Base-by-base conservation (phyloP, 64 coral and sea anemone species). In the Actinia tenebrosa region DNA sequence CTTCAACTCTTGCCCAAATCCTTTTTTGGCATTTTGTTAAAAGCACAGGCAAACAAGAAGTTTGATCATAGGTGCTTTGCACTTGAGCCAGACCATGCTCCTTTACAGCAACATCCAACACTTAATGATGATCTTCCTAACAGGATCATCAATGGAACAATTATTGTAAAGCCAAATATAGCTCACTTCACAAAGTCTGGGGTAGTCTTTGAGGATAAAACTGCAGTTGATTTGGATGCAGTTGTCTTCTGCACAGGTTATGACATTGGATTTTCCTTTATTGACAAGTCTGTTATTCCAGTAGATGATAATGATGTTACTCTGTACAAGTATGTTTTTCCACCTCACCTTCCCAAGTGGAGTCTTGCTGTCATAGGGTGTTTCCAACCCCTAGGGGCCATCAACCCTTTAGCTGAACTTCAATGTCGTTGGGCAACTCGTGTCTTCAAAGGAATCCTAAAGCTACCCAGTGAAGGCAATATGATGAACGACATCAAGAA, bases 241-340 rank as follows among this genome's bases (percentile, higher is more conserved):
- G 92, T 98, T 10, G 90, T 98, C 15, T 98, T 98, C 78, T 92
- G 89, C 79, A 98, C 96, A 15, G 96, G 96, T 5, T 98, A 98
- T 54, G 77, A 92, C 20, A 92, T 98, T 78, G 86, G 92, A 1
- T 98, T 94, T 77, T 80, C 52, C 19, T 94, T 84, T 50, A 45
- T 98, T 23, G 96, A 98, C 61, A 86, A 92, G 18, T 94, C 93
- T 3, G 68, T 92, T 77, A 25, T 94, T 44, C 45, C 84, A 80
- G 87, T 94, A 23, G 22, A 72, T 50, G 50, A 89, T 14, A 98
- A 98, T 83, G 55, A 87, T 17, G 96, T 98, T 14, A 64, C 86
- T n/a, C 82, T 98, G 71, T 98, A 98, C 85, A 98, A 98, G 61
- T 98, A 94, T 92, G 77, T 98, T 55, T 98, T 98, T 53, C 92